Evolutionary conservation across 2,797 vertebrate genomes (phyloP).

Genomic region (Xiphorhynchus erythropygius): DNA sequence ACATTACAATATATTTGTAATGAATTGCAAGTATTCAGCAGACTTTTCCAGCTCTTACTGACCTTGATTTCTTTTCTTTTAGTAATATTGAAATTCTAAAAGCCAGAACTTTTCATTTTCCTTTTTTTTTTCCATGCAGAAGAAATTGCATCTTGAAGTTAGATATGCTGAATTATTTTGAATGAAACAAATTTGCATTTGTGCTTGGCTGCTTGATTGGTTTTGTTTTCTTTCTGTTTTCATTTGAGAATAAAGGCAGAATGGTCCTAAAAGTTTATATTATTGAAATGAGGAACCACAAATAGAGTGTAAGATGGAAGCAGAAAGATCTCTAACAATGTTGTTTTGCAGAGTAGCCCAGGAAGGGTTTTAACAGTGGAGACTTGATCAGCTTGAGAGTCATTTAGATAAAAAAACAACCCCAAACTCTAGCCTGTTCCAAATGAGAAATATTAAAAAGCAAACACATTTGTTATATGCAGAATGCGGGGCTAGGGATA

Average conservation of each 20-base stretch:
- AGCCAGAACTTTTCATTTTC: neutral
- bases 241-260: neutral
- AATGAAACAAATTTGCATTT: neutral
- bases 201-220: neutral
- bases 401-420: neutral
- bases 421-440: neutral
- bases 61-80: neutral
- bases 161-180: neutral
- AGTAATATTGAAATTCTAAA: neutral
- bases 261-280: neutral
- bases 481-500: neutral
- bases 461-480: neutral
- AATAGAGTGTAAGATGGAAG: neutral
- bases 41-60: neutral
- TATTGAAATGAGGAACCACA: neutral
- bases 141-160: neutral
- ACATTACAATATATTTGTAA: neutral
- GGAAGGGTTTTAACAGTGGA: neutral
- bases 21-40: neutral
- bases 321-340: neutral
- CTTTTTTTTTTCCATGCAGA: neutral
- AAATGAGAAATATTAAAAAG: neutral
- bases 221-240: conserved; percentile 20
- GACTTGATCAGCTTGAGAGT: neutral
- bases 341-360: neutral